Evolutionary conservation across 2,888 invertebrate genomes (phyloP), one percentile per base, ranked within the genome.

Genomic region (Noctua janthina): DNA sequence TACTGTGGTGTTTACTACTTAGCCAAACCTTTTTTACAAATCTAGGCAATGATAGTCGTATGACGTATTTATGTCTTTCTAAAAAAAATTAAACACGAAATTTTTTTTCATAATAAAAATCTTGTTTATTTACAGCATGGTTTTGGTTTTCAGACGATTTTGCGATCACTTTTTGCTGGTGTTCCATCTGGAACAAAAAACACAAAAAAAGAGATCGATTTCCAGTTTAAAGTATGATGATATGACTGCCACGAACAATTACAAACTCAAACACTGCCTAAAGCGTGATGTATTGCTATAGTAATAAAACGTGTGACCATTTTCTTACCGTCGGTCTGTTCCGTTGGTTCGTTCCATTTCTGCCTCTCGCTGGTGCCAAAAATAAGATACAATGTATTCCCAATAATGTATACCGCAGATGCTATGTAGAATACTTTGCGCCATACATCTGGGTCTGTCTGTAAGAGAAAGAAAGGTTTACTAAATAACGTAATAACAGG

Each of bases 371-470:
- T 86, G 20, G 86, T 97, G 10, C 98, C 98, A 88, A 98, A 98
- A 17, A 98, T 90, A 2, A 98, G 90, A 92, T 97, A 98, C 74
- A 98, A 94, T 0, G 97, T 92, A 90, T 98, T 98, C 20, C 98
- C 97, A 2, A 97, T 87, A n/a, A 98, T 94, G 91, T 98, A 98
- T 75, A 98, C 94, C 0, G 95, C 97, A 0, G 98, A 97, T 0
- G 98, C 97, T 62, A 98, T 95, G 91, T 98, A 98, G 94, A 98
- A 98, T 15, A 98, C 97, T 67, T 97, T 96, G 62, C 97, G 97
- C 98, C 98, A 98, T 91, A 98, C 97, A 17, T 90, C 86, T 17
- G 97, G 95, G 89, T 98, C 95, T 54, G 95, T 95, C 98, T 98
- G 94, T 35, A 83, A 88, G 62, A 15, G 1, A 2, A 56, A 49